Evolutionary conservation across 2,797 vertebrate species (phyloP).

Genomic region (Decapterus maruadsi): DNA sequence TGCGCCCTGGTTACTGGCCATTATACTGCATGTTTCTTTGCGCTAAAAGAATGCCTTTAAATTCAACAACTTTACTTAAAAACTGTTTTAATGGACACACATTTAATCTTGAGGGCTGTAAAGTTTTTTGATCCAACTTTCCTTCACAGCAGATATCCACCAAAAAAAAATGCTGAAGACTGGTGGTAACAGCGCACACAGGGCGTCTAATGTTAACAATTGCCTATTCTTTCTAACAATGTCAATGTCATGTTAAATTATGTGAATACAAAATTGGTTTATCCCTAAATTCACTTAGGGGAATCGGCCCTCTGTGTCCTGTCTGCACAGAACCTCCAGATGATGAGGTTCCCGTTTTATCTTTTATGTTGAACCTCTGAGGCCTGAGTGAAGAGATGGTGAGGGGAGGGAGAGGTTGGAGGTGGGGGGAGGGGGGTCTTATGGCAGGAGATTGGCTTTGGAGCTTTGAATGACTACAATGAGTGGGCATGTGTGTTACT

Average conservation of each 20-base stretch:
- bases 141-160: neutral
- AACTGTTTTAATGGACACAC: neutral
- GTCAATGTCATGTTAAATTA: neutral
- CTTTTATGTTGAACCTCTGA: constrained; percentile 27
- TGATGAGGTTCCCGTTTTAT: constrained; percentile 14
- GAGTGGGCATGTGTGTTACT: neutral
- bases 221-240: neutral
- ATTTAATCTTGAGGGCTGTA: neutral
- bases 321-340: constrained; percentile 6
- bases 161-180: neutral
- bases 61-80: neutral
- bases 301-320: neutral
- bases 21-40: neutral
- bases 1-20: neutral
- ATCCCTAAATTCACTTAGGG: neutral
- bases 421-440: no score
- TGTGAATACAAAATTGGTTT: neutral
- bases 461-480: neutral
- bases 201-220: neutral
- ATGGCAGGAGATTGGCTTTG: neutral
- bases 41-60: neutral
- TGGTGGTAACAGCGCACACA: neutral
- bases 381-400: neutral
- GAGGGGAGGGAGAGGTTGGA: no score
- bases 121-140: neutral